phyloP scores from a whole-genome alignment of 2,888 invertebrate genomes.

The Agrotis ipsilon region DNA sequence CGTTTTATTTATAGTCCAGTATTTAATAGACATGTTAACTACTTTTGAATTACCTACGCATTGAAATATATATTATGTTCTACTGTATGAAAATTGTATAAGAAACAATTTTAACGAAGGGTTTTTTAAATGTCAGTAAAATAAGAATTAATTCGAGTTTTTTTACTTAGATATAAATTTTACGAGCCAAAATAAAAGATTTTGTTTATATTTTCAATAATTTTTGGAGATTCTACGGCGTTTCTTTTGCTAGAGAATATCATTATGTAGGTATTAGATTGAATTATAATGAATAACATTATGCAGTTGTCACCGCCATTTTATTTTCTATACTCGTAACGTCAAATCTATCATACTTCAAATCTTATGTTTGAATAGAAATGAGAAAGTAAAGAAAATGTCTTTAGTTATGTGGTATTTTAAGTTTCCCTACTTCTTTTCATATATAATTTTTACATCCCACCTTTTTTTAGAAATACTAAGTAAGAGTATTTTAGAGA shows the following conservation, averaged over 20 bases:
- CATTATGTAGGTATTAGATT: neutral
- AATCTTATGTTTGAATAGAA: slow-evolving; percentile 19
- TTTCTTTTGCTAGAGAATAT: neutral
- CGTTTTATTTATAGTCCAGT: neutral
- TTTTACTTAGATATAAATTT: neutral
- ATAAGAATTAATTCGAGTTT: neutral
- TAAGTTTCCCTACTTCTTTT: neutral
- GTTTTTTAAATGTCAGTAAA: neutral
- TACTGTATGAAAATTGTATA: neutral
- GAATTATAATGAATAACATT: neutral
- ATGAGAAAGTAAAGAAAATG: slow-evolving; percentile 42
- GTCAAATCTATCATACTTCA: slow-evolving; percentile 33
- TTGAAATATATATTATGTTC: neutral
- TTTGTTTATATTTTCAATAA: neutral
- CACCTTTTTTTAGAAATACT: no score
- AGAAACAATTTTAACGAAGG: neutral
- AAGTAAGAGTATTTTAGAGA: no score
- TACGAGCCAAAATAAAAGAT: neutral
- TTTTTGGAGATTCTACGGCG: neutral
- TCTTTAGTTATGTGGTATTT: neutral
- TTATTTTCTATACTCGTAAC: slow-evolving; percentile 42
- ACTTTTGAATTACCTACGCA: slow-evolving; percentile 1
- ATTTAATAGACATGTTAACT: neutral
- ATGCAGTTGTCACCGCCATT: slow-evolving; percentile 23
- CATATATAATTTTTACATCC: neutral